Conservation (phyloP, 2,797 vertebrate genomes). For the Cuculus canorus region DNA sequence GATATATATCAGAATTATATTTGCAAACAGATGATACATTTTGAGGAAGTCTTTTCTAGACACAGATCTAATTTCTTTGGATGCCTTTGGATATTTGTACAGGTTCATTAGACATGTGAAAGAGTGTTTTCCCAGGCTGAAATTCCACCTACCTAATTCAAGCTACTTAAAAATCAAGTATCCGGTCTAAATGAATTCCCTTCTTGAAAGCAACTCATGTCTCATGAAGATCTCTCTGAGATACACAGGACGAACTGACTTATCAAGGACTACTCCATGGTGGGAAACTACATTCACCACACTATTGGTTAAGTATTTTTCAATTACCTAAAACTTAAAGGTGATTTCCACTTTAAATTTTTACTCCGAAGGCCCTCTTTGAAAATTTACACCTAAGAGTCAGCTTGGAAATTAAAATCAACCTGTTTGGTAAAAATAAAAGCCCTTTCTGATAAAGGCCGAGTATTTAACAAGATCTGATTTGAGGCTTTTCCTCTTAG, state of each 20-base stretch:
- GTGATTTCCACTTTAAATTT: neutral
- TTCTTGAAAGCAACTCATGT: neutral
- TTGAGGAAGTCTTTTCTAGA: neutral
- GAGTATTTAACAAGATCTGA: neutral
- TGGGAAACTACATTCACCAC: neutral
- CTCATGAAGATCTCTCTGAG: neutral
- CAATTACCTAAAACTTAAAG: neutral
- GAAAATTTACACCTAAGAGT: neutral
- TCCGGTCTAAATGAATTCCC: neutral
- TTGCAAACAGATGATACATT: neutral
- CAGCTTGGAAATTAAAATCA: neutral
- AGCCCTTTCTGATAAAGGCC: neutral
- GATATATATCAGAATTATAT: neutral
- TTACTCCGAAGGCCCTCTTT: neutral
- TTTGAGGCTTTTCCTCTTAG: neutral
- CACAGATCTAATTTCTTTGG: neutral
- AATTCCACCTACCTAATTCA: neutral
- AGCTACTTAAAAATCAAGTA: neutral
- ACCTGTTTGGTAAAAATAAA: neutral
- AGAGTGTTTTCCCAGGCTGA: neutral
- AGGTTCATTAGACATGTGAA: neutral
- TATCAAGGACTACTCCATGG: neutral
- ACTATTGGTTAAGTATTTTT: neutral
- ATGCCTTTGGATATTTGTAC: neutral
- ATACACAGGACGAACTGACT: neutral